Evolutionary conservation across 2,888 invertebrate species (phyloP), one percentile per base, ranked within the genome.

Genomic region (Ferrisia virgata): DNA sequence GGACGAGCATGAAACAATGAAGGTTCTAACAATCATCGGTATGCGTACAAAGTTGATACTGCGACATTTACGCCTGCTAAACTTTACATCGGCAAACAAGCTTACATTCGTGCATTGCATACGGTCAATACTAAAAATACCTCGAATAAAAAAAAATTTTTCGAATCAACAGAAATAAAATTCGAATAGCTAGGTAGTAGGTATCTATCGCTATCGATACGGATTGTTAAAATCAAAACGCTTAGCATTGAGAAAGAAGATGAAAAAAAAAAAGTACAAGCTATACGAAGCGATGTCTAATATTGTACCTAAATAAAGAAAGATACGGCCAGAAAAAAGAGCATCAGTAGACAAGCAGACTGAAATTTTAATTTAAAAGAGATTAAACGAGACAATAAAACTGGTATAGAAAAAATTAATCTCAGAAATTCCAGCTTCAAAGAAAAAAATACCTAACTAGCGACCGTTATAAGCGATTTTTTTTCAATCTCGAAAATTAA

Each of bases 71-170:
- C 78, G 78, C 78, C 78, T 78, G 31, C 33, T 39, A 78, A 69
- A 78, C 33, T 39, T 33, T 33, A 78, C 33, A 33, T 33, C 9
- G 78, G 78, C 78, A 78, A 78, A 78, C 78, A 78, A 36, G 33
- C 78, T 78, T 78, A n/a, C 78, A 78, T 78, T 78, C 78, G 78
- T 78, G 78, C 78, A 22, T 78, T n/a, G 78, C 78, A 78, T 78
- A 78, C 78, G 78, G 36, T 69, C 78, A 78, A 36, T 39, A 22
- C 9, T 78, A 78, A 78, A 78, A 78, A 78, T 39, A 31, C 18
- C 15, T 13, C 6, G 31, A 78, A 33, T 64, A 64, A 28, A 28
- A n/a, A 11, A 31, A 64, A 64, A n/a, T n/a, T 64, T 64, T 13
- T 64, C 31, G 31, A 64, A 64, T 64, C 64, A 31, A 64, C 64